Base-by-base conservation (phyloP, 1,140 invertebrate species). In the Hormaphis cornu region DNA sequence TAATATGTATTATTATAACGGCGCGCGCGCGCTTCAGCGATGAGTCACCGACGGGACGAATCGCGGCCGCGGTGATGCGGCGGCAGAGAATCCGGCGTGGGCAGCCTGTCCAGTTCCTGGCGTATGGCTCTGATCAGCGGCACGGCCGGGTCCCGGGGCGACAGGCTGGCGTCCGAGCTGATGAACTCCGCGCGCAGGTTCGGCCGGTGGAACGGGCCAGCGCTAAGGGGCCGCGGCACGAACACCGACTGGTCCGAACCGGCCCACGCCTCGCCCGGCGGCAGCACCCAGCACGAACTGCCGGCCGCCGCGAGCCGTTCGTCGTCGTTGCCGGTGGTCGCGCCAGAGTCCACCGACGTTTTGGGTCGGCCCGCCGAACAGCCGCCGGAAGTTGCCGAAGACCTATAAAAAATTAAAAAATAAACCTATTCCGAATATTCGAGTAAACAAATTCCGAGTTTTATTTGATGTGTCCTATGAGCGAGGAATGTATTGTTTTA, bases 51-150 rank as follows among this genome's bases (percentile, higher is more conserved):
- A 12, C 14, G 24, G 0, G 28, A 16, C 46, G 58, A 61, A 24
- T 66, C 44, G 50, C n/a, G n/a, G n/a, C 18, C 61, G 61, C 3
- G 61, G 35, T 33, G 40, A 66, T 42, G 48, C 61, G 35, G 18
- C 42, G 42, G n/a, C n/a, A 24, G 37, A 0, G 24, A 1, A 3
- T 53, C n/a, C 28, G 58, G 26, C 44, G 54, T 22, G 3, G 72
- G 72, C 24, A 75, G 82, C 72, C 81, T 82, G 66, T 80, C 79
- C 3, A 87, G 79, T 76, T 87, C 84, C 50, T 80, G 79, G 74
- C 84, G 85, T 70, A 86, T 86, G 42, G 83, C 83, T 37, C 80
- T 78, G 63, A 86, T 86, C 7, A 87, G 76, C 14, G 84, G 83
- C n/a, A 84, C 80, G 0, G 84, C 85, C 0, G 85, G 83, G 76